These are phyloP conservation scores for Ammospiza nelsoni DNA, from an alignment of 2,113 vertebrate genomes.

Conservation along the genomic window DNA sequence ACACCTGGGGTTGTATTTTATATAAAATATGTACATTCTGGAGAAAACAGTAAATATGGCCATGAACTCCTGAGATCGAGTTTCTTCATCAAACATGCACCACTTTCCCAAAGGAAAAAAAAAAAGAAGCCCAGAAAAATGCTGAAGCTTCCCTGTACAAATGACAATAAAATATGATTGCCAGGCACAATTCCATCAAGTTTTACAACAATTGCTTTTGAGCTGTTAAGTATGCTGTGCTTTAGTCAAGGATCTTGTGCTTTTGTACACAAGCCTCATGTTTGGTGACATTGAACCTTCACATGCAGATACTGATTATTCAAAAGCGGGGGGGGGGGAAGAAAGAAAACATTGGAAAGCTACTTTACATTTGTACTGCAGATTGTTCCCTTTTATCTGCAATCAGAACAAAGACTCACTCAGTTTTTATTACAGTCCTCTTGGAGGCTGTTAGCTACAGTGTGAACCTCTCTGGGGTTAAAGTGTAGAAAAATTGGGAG, in stretches of 20 bases:
- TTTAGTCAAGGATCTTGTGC: slow-evolving; percentile 75
- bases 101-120: slow-evolving; percentile 39
- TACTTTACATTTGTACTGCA: slow-evolving; percentile 38
- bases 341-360: slow-evolving; percentile 57
- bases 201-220: slow-evolving; percentile 74
- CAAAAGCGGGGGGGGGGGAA: not conserved
- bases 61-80: slow-evolving; percentile 50
- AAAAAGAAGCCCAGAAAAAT: slow-evolving; percentile 29
- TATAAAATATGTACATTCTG: slow-evolving; percentile 53
- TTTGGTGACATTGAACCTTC: slow-evolving; percentile 73
- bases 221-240: slow-evolving; percentile 69
- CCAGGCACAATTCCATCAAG: slow-evolving; percentile 63
- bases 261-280: slow-evolving; percentile 67
- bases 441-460: slow-evolving; percentile 39
- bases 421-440: slow-evolving; percentile 35
- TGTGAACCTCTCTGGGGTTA: slow-evolving; percentile 50
- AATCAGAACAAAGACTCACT: slow-evolving; percentile 50
- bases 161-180: slow-evolving; percentile 70
- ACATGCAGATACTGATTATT: slow-evolving; percentile 63
- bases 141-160: slow-evolving; percentile 55
- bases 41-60: slow-evolving; percentile 66
- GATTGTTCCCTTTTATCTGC: slow-evolving; percentile 68
- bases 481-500: slow-evolving; percentile 70
- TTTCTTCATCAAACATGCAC: slow-evolving; percentile 61
- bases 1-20: slow-evolving; percentile 51